Evolutionary conservation across 2,888 invertebrate species (phyloP).

Genomic region (Alentia gelatinosa): DNA sequence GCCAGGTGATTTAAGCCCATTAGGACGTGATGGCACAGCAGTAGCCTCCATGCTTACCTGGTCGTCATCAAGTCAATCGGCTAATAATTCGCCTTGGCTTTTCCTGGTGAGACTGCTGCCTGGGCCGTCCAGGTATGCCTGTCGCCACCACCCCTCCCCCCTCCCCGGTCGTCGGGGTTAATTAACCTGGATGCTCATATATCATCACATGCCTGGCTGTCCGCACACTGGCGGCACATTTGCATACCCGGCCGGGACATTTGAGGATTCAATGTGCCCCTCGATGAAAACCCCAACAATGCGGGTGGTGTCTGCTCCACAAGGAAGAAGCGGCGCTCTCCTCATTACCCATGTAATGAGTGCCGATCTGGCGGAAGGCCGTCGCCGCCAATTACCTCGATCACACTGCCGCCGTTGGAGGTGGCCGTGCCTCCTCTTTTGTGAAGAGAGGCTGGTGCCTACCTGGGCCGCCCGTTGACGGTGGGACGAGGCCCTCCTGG

Average conservation of each 20-base stretch:
- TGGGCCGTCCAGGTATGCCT: not conserved
- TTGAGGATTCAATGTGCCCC: not conserved
- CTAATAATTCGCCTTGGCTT: not conserved
- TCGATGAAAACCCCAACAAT: not conserved
- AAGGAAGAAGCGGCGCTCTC: not conserved
- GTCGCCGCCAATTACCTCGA: not conserved
- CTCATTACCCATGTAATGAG: not conserved
- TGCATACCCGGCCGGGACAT: not conserved
- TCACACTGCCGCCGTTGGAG: not conserved
- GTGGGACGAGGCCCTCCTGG: not conserved
- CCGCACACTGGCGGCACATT: not conserved
- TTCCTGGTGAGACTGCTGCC: no score
- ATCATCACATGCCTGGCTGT: not conserved
- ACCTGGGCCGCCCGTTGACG: not conserved
- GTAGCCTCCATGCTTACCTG: not conserved
- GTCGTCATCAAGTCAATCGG: conserved; percentile 42
- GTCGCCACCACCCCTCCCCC: not conserved
- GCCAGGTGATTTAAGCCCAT: conserved; percentile 16
- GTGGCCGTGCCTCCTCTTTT: no score
- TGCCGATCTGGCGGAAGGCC: not conserved
- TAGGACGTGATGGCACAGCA: not conserved
- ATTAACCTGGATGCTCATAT: conserved; percentile 2
- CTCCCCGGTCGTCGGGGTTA: not conserved
- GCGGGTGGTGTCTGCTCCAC: not conserved
- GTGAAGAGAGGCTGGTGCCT: not conserved